Conservation (phyloP, 2,113 vertebrate species). For the Rhombomys opimus region DNA sequence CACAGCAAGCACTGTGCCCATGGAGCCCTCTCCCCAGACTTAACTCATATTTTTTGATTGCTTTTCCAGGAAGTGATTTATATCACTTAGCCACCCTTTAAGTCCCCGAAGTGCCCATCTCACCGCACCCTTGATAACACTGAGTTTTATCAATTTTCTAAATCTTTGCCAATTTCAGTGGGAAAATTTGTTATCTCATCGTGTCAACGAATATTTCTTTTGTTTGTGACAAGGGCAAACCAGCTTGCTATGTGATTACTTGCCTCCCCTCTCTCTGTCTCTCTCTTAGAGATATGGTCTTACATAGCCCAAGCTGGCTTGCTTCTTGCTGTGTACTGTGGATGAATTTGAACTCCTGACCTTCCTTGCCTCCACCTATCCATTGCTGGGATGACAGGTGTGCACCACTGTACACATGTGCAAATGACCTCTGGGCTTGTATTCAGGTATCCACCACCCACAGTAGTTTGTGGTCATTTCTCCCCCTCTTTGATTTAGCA, state of each 20-base stretch:
- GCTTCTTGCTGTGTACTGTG: background rate
- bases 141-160: background rate
- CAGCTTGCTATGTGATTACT: background rate
- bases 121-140: background rate
- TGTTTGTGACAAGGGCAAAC: background rate
- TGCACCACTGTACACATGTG: too few species aligned
- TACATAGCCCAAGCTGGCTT: background rate
- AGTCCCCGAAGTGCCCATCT: background rate
- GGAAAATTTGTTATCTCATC: background rate
- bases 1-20: background rate
- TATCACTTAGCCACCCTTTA: background rate
- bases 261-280: background rate
- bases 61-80: constrained; percentile 41
- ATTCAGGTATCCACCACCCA: background rate
- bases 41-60: background rate
- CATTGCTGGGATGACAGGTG: background rate
- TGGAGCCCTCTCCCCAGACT: background rate
- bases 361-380: background rate
- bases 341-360: too few species aligned
- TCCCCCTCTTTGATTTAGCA: background rate
- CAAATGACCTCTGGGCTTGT: background rate
- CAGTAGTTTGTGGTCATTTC: background rate
- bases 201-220: background rate
- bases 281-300: background rate
- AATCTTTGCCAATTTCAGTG: constrained; percentile 44